Evolutionary conservation across 2,113 vertebrate genomes (phyloP).

Genomic region (Callionymus lyra): DNA sequence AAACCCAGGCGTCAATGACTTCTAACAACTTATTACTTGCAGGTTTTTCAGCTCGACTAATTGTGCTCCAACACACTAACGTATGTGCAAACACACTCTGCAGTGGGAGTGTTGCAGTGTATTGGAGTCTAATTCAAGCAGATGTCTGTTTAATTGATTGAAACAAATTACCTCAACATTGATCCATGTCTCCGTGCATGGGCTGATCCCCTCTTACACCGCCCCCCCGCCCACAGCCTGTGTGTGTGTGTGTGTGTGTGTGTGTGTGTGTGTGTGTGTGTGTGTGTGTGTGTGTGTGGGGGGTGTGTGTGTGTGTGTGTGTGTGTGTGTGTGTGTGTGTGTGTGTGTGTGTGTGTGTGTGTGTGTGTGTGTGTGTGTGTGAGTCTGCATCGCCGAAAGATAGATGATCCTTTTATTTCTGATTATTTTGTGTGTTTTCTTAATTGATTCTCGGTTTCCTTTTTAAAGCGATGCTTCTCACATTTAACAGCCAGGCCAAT

Average conservation of each 20-base stretch:
- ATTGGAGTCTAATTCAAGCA: conserved; percentile 64
- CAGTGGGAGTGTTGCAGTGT: conserved; percentile 34
- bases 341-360: conserved; percentile 1
- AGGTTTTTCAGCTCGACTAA: conserved; percentile 10
- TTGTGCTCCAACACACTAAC: conserved; percentile 17
- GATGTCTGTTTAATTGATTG: conserved; percentile 72
- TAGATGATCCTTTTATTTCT: conserved; percentile 27
- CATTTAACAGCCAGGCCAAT: conserved; percentile 31
- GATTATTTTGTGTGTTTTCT: conserved; percentile 35
- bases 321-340: background rate
- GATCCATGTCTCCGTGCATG: conserved; percentile 48
- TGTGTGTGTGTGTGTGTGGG: conserved; percentile 11
- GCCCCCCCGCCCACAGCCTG: conserved; percentile 15
- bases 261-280: conserved; percentile 13
- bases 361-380: background rate
- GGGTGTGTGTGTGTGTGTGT: conserved; percentile 14
- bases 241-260: conserved; percentile 18
- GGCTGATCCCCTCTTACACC: conserved; percentile 19
- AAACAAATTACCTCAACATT: conserved; percentile 66
- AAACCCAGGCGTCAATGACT: conserved; percentile 19
- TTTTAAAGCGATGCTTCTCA: conserved; percentile 26
- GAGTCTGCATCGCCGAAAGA: background rate
- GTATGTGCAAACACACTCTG: no score
- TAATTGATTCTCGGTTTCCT: conserved; percentile 32
- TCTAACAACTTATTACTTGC: conserved; percentile 5